Percentiles rank a stretch among this genome's conserved stretches.
These are phyloP conservation scores for Ormyrus rosae DNA, from an alignment of 2,888 invertebrate genomes.

Conservation along the genomic window DNA sequence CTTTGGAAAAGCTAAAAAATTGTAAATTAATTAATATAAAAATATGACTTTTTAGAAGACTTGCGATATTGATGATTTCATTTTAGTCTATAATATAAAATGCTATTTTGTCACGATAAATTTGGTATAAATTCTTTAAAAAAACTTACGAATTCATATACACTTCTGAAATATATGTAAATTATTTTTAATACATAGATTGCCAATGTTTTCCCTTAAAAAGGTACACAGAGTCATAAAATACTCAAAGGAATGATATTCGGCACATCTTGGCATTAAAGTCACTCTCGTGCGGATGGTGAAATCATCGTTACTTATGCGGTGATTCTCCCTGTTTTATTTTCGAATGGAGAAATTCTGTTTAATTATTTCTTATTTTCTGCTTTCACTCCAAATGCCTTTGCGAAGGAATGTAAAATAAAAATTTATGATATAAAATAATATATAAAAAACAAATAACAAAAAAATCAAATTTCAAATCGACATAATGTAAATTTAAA, in stretches of 20 bases:
- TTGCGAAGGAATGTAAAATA: constrained; percentile 37
- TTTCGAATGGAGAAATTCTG: constrained; percentile 33
- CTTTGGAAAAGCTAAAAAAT: constrained; percentile 9
- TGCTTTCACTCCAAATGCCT: constrained; percentile 36
- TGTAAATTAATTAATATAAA: not conserved
- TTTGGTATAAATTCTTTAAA: not conserved
- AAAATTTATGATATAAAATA: constrained; percentile 27
- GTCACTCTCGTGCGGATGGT: constrained; percentile 60
- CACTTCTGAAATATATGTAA: not conserved
- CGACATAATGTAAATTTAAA: constrained; percentile 20
- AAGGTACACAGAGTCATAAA: constrained; percentile 63
- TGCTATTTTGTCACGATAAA: too few species aligned
- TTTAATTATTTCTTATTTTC: constrained; percentile 38
- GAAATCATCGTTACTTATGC: constrained; percentile 25
- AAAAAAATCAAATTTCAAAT: constrained; percentile 18
- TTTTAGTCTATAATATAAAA: too few species aligned
- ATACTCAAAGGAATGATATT: constrained; percentile 65
- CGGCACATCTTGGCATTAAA: constrained; percentile 70
- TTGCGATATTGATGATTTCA: too few species aligned
- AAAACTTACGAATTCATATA: not conserved
- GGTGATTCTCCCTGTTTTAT: constrained; percentile 31
- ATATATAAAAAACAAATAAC: constrained; percentile 32
- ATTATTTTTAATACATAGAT: not conserved
- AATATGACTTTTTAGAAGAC: not conserved
- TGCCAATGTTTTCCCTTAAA: constrained; percentile 48